Evolutionary conservation across 2,888 invertebrate genomes (phyloP).

Genomic region (Eupithecia abbreviata): DNA sequence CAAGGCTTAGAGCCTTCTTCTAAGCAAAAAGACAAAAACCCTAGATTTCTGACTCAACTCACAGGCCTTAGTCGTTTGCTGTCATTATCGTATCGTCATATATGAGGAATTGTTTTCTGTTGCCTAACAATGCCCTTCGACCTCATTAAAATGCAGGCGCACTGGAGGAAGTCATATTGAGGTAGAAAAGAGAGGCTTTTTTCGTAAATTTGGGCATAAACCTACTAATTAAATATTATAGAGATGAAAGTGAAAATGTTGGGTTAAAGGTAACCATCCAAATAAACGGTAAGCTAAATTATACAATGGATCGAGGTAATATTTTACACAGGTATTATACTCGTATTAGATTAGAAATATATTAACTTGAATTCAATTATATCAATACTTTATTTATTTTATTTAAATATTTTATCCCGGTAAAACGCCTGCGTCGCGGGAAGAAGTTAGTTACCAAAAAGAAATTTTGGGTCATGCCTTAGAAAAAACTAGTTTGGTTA

Average conservation of each 20-base stretch:
- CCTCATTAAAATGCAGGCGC: slow-evolving; percentile 63
- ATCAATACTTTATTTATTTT: no score
- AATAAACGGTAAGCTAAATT: no score
- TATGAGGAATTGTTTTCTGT: slow-evolving; percentile 2
- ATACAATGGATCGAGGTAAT: neutral
- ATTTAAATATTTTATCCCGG: no score
- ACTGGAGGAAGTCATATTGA: slow-evolving; percentile 29
- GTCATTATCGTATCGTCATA: slow-evolving; percentile 17
- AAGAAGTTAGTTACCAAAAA: no score
- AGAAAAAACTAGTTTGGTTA: no score
- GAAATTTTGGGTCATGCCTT: no score
- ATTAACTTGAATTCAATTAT: no score
- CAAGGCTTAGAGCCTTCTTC: neutral
- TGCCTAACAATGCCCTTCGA: slow-evolving; percentile 54
- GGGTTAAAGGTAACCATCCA: neutral
- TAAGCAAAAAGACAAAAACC: neutral
- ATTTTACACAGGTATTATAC: no score
- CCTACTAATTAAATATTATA: neutral
- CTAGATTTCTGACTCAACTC: neutral
- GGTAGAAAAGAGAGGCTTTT: neutral
- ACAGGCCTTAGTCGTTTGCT: neutral
- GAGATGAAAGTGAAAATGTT: neutral
- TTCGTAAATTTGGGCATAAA: neutral
- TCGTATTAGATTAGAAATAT: no score
- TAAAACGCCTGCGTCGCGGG: no score